Percentiles rank a stretch among this genome's conserved stretches.
phyloP scores from a whole-genome alignment of 1,140 invertebrate genomes.

The Trissolcus basalis region DNA sequence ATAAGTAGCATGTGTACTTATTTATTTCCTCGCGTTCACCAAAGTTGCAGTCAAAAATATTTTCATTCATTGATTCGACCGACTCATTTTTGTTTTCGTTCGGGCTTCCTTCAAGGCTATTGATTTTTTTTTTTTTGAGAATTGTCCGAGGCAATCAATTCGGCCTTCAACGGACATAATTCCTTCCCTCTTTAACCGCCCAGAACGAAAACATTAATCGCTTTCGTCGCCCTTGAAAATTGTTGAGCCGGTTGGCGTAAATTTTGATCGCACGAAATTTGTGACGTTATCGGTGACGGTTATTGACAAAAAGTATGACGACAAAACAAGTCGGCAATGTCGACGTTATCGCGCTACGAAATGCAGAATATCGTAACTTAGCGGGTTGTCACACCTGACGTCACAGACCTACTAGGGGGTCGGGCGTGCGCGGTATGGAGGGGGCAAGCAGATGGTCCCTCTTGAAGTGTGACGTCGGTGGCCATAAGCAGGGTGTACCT shows the following conservation, averaged over 20 bases:
- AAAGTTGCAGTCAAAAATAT: constrained; percentile 23
- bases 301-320: neutral
- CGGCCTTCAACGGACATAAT: no score
- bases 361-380: constrained; percentile 50
- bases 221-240: no score
- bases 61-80: constrained; percentile 21
- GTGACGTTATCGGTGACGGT: no score
- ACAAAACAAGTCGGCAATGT: no score
- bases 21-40: constrained; percentile 47
- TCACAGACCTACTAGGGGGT: constrained; percentile 72
- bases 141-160: no score
- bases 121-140: neutral
- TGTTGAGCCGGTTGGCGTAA: no score
- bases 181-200: no score
- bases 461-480: constrained; percentile 74
- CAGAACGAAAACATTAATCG: no score
- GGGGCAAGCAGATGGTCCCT: constrained; percentile 73
- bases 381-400: constrained; percentile 74
- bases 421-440: constrained; percentile 43
- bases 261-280: no score
- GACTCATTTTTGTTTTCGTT: neutral
- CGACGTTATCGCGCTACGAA: constrained; percentile 24
- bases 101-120: neutral
- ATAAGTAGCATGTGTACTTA: constrained; percentile 62
- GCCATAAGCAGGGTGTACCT: constrained; percentile 67